Conservation (phyloP, 2,888 invertebrate genomes). For the Tribolium freemani region DNA sequence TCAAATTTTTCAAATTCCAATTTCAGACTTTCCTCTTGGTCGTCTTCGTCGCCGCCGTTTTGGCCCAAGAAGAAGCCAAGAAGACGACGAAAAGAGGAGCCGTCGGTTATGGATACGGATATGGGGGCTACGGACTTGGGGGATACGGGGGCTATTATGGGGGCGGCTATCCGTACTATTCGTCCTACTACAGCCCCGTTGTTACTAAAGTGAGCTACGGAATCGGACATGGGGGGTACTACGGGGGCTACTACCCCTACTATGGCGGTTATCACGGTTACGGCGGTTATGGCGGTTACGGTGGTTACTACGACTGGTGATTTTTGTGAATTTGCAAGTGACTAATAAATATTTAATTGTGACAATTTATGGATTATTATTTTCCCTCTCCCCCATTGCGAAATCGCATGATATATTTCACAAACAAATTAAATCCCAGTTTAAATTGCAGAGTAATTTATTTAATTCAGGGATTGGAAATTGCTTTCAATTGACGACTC, state of each 20-base stretch:
- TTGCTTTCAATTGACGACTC: too few species aligned
- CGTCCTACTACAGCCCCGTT: conserved; percentile 35
- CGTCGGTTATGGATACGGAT: conserved; percentile 48
- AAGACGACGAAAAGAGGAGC: conserved; percentile 59
- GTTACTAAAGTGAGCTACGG: conserved; percentile 39
- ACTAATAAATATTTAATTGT: not conserved
- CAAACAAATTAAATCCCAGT: too few species aligned
- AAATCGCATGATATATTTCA: too few species aligned
- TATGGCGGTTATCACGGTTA: conserved; percentile 49
- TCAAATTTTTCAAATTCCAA: conserved; percentile 5
- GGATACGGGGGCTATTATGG: conserved; percentile 40
- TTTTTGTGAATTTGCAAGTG: not conserved
- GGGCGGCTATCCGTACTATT: conserved; percentile 43
- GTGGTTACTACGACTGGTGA: conserved; percentile 42
- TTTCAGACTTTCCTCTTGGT: conserved; percentile 17
- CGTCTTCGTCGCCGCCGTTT: conserved; percentile 25
- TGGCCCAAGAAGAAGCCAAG: conserved; percentile 50
- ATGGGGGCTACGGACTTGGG: conserved; percentile 48
- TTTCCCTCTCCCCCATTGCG: not conserved
- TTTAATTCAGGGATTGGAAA: too few species aligned
- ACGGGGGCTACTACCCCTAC: conserved; percentile 44
- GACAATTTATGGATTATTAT: not conserved
- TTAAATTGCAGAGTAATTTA: too few species aligned
- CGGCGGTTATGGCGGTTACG: conserved; percentile 47
- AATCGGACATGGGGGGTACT: conserved; percentile 43